Evolutionary conservation across 92 coral and sea anemone genomes (phyloP), one percentile per base, ranked within the genome.

Genomic region (Porites cylindrica): DNA sequence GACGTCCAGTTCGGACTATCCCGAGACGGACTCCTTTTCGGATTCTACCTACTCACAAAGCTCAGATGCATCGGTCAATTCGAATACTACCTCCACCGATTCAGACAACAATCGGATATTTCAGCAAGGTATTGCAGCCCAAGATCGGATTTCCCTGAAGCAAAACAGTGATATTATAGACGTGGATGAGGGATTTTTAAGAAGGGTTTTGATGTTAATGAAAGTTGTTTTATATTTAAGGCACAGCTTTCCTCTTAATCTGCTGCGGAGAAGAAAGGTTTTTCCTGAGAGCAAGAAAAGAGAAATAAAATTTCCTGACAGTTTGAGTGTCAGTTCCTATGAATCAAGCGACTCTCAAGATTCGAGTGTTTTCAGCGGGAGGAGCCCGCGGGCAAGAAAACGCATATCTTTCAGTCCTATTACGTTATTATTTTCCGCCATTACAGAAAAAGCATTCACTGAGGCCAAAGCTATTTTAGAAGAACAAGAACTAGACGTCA

Each of bases 161-260:
- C 77, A 88, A 64, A 90, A 91, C 62, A 88, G 70, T 72, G 94
- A 90, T 32, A 91, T 80, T 65, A 82, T 86, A 66, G 96, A 93
- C 53, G 86, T 90, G 24, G 98, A 95, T 50, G 96, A 88, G 52
- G 96, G 85, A 56, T 92, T 90, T 23, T 86, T 95, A 7, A 93
- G 88, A 73, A 95, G 93, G 1, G 98, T 95, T 43, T 84, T 92
- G 18, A 95, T 95, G 98, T 89, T 95, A 23, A 95, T 95, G 94
- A 95, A 95, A 85, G 95, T 95, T 14, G 75, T 95, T 7, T 75
- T 95, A 53, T 94, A 92, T 84, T 62, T 91, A 29, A 81, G 96
- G 64, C 98, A 95, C 72, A 89, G 76, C 10, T 91, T 90, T 60
- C 85, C 91, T 58, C 23, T 78, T 38, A 77, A 59, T 14, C 54